Evolutionary conservation across 2,797 vertebrate genomes (phyloP), one percentile per base, ranked within the genome.

Genomic region (Tinamus major): DNA sequence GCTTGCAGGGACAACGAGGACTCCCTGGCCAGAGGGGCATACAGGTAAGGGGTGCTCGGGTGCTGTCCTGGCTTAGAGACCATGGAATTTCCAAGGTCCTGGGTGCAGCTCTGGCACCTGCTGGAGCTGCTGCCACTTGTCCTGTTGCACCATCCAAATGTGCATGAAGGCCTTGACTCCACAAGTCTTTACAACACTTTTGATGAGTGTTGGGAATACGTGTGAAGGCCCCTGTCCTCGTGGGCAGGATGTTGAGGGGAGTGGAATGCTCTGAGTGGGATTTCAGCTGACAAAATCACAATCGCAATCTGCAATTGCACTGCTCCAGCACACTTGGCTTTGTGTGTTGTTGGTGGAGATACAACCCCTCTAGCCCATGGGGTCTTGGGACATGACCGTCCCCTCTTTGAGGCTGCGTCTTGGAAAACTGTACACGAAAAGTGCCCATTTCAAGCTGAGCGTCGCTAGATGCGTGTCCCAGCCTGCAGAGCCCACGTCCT

Each of bases 1-100:
- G 99, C 71, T 87, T 98, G 79, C 98, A 98, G 77, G 98, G 98
- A 79, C 97, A 97, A 46, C 97, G 97, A 0, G 98, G 98, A 61
- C 86, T 97, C 81, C 97, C 98, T 0, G 99, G 98, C 72, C 93
- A 79, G 29, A 92, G 98, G 82, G 99, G 98, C 56, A 63, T 19
- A 2, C 98, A 98, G 96, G 99, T 99, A 93, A 97, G 96, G 0
- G 16, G 5, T 15, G 31, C 48, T 27, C 3, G 1, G 37, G 35
- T 4, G 29, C 46, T 31, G 24, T 7, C 49, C 65, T 55, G 63
- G 48, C 37, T 44, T 2, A 1, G 64, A 69, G 24, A 20, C 33
- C 35, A 2, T 16, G 6, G 0, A 20, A 10, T 44, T 59, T 19
- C 24, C 1, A 0, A 26, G 61, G 49, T 37, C 19, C 37, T 14